Evolutionary conservation across 2,113 vertebrate species (phyloP), one percentile per base, ranked within the genome.

Genomic region (Megaceryle maxima): DNA sequence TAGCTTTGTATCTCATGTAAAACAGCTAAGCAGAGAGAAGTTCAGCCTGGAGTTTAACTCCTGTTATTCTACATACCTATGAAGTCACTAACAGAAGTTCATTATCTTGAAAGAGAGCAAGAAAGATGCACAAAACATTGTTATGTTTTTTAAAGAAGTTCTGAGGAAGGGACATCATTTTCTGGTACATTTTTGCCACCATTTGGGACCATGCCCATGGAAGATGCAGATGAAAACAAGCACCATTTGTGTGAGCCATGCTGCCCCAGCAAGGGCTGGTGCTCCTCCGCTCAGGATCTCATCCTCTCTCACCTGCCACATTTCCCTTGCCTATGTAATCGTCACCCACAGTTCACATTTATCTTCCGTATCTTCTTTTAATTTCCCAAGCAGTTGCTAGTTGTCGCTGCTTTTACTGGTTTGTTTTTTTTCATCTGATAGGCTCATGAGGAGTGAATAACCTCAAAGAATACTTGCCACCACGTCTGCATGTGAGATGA

Each of bases 401-500:
- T 11, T 79, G 25, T 57, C 2, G 1, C 57, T 84, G 28, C 29
- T 89, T 73, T 72, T 50, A 67, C 33, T 50, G 33, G 12, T 35
- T 5, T 66, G 43, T 53, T 33, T 77, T 80, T 76, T 56, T 10
- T 5, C 2, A 83, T 20, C 16, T 0, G 0, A 31, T 74, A 14
- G 12, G n/a, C 41, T 80, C 59, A 44, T 59, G 28, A 80, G 56
- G 25, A 28, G 20, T 41, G 22, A 83, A 90, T 39, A 90, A 90
- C 9, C 17, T 53, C n/a, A 79, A 56, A 68, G 31, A 87, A 8
- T 14, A 26, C 12, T 68, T 79, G 33, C 15, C 35, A 63, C 33
- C 33, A 5, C 0, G 0, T 56, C 39, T 70, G 33, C 50, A 74
- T 62, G 39, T 43, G 57, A 88, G 44, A 31, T 1, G 5, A 43